Evolutionary conservation across 2,797 vertebrate genomes (phyloP).

Genomic region (Alcedo quadribrachys): DNA sequence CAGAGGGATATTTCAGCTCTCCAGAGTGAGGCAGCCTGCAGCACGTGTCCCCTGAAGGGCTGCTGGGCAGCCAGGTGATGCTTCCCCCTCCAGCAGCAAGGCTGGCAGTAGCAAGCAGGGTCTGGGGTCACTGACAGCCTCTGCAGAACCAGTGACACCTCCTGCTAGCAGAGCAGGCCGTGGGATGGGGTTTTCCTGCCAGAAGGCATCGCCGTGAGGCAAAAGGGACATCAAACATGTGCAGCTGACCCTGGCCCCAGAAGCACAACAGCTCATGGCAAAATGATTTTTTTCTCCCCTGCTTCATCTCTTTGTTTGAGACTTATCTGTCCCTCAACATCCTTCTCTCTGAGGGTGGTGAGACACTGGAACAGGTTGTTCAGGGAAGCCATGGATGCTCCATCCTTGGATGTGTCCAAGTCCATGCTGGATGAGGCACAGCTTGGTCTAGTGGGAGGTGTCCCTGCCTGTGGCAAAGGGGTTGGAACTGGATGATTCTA

Average conservation of each 20-base stretch:
- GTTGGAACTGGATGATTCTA: too few species aligned
- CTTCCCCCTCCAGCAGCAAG: neutral
- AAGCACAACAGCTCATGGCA: accelerated
- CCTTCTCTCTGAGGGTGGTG: too few species aligned
- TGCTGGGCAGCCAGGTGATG: neutral
- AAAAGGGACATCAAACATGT: neutral
- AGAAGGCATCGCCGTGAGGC: neutral
- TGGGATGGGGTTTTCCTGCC: neutral
- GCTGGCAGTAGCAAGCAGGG: neutral
- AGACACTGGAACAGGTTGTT: too few species aligned
- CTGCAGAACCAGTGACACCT: neutral
- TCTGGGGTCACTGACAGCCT: neutral
- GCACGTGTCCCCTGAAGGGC: too few species aligned
- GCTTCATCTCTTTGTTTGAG: neutral
- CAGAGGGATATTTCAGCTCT: neutral
- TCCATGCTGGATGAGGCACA: too few species aligned
- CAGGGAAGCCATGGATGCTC: too few species aligned
- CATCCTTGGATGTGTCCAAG: too few species aligned
- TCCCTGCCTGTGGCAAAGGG: too few species aligned
- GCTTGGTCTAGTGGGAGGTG: too few species aligned
- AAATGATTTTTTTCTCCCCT: neutral
- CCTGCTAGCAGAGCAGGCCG: neutral
- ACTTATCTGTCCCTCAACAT: neutral
- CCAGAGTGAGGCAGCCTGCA: neutral
- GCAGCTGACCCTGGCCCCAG: neutral